Evolutionary conservation across 2,888 invertebrate species (phyloP), one percentile per base, ranked within the genome.

Genomic region (Bedellia somnulentella): DNA sequence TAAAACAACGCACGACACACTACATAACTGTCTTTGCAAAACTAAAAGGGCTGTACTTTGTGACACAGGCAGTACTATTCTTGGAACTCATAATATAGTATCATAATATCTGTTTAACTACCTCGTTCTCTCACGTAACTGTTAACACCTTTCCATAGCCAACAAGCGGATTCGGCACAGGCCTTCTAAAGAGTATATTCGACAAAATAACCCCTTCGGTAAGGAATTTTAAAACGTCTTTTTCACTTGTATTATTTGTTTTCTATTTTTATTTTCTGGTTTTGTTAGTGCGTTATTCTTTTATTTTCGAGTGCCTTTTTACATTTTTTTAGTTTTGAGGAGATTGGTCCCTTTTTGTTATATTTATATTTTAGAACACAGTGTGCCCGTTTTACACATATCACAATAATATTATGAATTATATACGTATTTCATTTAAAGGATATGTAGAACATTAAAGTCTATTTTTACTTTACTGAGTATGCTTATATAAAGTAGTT

Each of bases 181-280:
- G 77, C 58, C 77, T 77, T 46, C 77, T 77, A 75, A 77, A 77
- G 77, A 77, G 77, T 75, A 77, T 77, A 71, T 77, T 77, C 77
- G 77, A 77, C 77, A 77, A 77, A 77, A 77, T 77, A 73, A 77
- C 77, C 63, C 77, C 77, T 73, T 77, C 76, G 77, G 77, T 77
- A 77, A 77, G 77, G 73, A 73, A 71, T 75, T 73, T 73, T 71
- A 64, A 73, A 68, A 73, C 73, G 68, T 68, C 60, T 67, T 70
- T 68, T 60, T 47, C 56, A 56, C 10, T 57, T 59, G 56, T 47
- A 54, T 45, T 50, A 45, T 57, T 63, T 56, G 47, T 56, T 57
- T 59, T 44, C 52, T 62, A 58, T 51, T 58, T 48, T 46, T 57
- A 42, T 55, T 61, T 49, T 54, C 61, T 49, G 42, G 42, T 52